Evolutionary conservation across 2,888 invertebrate genomes (phyloP).

Genomic region (Cosmopolites sordidus): DNA sequence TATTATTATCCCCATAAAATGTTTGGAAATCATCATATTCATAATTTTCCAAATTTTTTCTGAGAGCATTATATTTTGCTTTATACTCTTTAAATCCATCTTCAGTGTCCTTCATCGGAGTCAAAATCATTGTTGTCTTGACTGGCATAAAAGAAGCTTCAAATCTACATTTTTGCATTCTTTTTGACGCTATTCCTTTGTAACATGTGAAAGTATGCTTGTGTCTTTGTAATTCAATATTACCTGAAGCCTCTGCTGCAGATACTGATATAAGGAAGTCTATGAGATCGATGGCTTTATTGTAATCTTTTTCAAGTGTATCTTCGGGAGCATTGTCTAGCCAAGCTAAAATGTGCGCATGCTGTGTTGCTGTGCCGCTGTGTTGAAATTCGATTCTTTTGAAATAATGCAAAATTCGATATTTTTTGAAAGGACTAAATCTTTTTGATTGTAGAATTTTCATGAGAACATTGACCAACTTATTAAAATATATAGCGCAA

Average conservation of each 20-base stretch:
- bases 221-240: not conserved
- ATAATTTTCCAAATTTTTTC: too few species aligned
- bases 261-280: not conserved
- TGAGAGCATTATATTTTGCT: too few species aligned
- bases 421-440: not conserved
- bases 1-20: too few species aligned
- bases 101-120: too few species aligned
- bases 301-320: not conserved
- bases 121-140: too few species aligned
- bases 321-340: not conserved
- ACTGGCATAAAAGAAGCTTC: too few species aligned
- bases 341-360: not conserved
- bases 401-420: not conserved
- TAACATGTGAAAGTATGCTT: not conserved
- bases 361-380: not conserved
- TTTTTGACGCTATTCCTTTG: not conserved
- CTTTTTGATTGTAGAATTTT: not conserved
- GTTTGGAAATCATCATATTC: too few species aligned
- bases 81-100: too few species aligned
- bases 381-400: constrained; percentile 1
- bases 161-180: not conserved
- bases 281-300: not conserved
- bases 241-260: not conserved
- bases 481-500: too few species aligned
- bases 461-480: too few species aligned